A percentile compares a stretch with the other conserved stretches of the same genome.
These are phyloP conservation scores for Apis laboriosa DNA, from an alignment of 1,140 invertebrate genomes.

Conservation along the genomic window DNA sequence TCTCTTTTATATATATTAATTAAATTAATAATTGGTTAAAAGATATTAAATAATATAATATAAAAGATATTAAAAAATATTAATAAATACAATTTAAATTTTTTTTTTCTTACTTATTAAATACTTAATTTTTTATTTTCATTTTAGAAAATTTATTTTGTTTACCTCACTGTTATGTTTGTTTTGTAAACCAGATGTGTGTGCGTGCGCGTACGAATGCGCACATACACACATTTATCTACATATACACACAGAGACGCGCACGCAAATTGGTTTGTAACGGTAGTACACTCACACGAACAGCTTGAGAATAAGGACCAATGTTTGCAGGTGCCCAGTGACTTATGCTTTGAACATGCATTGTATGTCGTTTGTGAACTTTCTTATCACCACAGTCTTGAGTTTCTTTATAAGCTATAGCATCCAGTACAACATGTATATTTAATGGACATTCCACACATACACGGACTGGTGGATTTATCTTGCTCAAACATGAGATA, in stretches of 20 bases:
- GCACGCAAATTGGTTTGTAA: slow-evolving; percentile 48
- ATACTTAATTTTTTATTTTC: slow-evolving; percentile 32
- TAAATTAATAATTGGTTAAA: neutral
- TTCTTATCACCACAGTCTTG: slow-evolving; percentile 73
- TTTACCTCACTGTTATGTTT: slow-evolving; percentile 46
- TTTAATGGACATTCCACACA: slow-evolving; percentile 92
- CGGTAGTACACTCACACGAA: slow-evolving; percentile 83
- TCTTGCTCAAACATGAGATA: slow-evolving; percentile 86
- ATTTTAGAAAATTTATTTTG: slow-evolving; percentile 51
- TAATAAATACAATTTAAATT: neutral
- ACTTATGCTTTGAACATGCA: slow-evolving; percentile 97
- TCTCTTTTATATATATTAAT: neutral
- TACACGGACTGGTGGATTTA: slow-evolving; percentile 93
- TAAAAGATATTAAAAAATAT: neutral
- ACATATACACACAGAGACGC: slow-evolving; percentile 41
- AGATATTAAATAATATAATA: neutral
- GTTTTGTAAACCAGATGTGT: slow-evolving; percentile 50
- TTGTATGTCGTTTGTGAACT: slow-evolving; percentile 84
- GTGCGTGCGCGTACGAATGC: slow-evolving; percentile 42
- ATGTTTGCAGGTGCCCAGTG: slow-evolving; percentile 98
- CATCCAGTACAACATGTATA: slow-evolving; percentile 90
- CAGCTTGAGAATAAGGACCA: slow-evolving; percentile 96
- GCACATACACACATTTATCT: slow-evolving; percentile 43
- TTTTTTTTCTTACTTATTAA: slow-evolving; percentile 29
- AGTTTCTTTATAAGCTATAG: slow-evolving; percentile 84